Evolutionary conservation across 2,888 invertebrate genomes (phyloP).

Genomic region (Scelioninae gen. 2): DNA sequence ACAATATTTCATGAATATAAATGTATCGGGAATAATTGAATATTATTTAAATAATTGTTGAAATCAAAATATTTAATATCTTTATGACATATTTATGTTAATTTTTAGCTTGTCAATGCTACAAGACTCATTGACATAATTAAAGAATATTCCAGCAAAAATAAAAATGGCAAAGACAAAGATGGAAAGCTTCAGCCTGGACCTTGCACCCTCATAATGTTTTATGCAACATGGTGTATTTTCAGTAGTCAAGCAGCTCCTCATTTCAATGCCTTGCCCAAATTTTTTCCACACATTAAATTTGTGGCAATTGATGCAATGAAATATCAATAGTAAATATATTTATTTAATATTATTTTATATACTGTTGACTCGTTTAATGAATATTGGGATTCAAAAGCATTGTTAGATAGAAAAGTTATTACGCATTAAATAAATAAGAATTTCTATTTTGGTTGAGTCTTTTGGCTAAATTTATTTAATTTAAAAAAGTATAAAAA

Average conservation of each 20-base stretch:
- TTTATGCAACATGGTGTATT: slow-evolving; percentile 92
- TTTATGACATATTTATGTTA: neutral
- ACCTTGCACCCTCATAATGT: slow-evolving; percentile 87
- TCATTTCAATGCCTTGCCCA: slow-evolving; percentile 91
- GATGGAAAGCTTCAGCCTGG: slow-evolving; percentile 76
- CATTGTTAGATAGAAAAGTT: too few species aligned
- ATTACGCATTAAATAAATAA: too few species aligned
- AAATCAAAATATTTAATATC: too few species aligned
- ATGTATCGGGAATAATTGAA: too few species aligned
- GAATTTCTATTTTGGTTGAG: too few species aligned
- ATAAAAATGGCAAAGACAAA: slow-evolving; percentile 68
- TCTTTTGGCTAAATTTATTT: too few species aligned
- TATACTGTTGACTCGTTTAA: too few species aligned
- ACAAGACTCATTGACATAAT: slow-evolving; percentile 82
- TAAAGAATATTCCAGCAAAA: slow-evolving; percentile 79
- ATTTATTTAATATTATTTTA: too few species aligned
- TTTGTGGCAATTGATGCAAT: slow-evolving; percentile 94
- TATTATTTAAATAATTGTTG: too few species aligned
- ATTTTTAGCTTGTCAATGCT: slow-evolving; percentile 81
- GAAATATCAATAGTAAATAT: slow-evolving; percentile 83
- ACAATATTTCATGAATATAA: too few species aligned
- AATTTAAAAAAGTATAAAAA: too few species aligned
- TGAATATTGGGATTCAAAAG: too few species aligned
- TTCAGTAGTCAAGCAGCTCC: slow-evolving; percentile 94
- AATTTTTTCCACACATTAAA: slow-evolving; percentile 90